These are phyloP conservation scores for Drosophila pachea DNA, from an alignment of 1,140 invertebrate genomes.

Conservation along the genomic window DNA sequence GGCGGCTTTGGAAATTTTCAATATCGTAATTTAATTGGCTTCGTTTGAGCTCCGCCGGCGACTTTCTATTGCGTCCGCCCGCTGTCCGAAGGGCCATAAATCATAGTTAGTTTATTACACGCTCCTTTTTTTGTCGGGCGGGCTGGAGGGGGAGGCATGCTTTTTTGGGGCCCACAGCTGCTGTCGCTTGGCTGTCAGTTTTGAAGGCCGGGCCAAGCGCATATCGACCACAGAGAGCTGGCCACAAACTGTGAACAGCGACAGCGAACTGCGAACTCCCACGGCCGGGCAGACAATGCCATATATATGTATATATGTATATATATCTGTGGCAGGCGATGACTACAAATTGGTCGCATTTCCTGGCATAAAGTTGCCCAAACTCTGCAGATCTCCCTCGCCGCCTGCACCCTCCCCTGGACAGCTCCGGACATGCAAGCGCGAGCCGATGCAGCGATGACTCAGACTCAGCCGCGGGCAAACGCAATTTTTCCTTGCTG, in stretches of 20 bases:
- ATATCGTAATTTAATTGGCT: conserved; percentile 58
- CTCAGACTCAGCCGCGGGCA: conserved; percentile 55
- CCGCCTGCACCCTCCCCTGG: too few relatives aligned
- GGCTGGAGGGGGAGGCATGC: too few relatives aligned
- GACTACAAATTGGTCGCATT: conserved; percentile 72
- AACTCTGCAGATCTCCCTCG: neutral
- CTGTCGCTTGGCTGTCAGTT: conserved; percentile 60
- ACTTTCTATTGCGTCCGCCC: conserved; percentile 40
- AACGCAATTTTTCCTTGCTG: conserved; percentile 31
- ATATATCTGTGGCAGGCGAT: conserved; percentile 38
- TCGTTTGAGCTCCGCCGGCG: conserved; percentile 25
- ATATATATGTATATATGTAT: conserved; percentile 18
- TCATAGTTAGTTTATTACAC: conserved; percentile 52
- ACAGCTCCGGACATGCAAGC: neutral
- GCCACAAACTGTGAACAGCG: conserved; percentile 24
- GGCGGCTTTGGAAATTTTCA: neutral
- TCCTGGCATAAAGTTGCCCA: conserved; percentile 50
- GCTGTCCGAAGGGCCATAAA: conserved; percentile 49
- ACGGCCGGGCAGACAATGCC: conserved; percentile 11
- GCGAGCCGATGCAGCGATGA: conserved; percentile 37
- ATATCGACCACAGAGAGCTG: conserved; percentile 42
- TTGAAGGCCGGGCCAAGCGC: conserved; percentile 61
- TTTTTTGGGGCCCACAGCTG: conserved; percentile 49
- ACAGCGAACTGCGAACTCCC: neutral
- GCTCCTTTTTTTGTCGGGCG: conserved; percentile 10